Conservation (phyloP, 2,888 invertebrate genomes). For the Pimpla rufipes region DNA sequence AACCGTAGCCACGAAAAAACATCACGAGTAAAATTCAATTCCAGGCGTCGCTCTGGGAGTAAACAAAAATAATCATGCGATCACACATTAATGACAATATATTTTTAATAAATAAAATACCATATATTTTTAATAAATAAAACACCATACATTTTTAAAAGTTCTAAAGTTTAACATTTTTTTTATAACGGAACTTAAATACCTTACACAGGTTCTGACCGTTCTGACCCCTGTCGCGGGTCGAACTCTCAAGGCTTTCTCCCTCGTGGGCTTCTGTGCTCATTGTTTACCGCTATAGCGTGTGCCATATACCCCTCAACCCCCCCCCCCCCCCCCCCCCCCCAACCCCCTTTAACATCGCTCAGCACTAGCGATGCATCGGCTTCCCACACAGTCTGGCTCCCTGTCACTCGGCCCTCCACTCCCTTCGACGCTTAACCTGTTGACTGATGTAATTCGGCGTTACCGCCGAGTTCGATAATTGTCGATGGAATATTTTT, state of each 20-base stretch:
- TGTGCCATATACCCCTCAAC: slow-evolving; percentile 21
- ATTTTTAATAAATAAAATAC: too few species aligned
- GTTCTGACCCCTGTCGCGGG: too few species aligned
- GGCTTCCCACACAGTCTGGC: slow-evolving; percentile 28
- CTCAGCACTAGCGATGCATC: slow-evolving; percentile 33
- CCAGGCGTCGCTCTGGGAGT: too few species aligned
- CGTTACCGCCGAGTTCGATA: background rate
- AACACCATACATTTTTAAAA: too few species aligned
- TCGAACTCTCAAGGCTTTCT: slow-evolving; percentile 54
- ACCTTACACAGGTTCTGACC: too few species aligned
- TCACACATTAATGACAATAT: too few species aligned
- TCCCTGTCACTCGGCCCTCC: slow-evolving; percentile 2
- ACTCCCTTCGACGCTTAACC: slow-evolving; percentile 38
- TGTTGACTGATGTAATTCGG: slow-evolving; percentile 30
- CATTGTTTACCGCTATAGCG: slow-evolving; percentile 35
- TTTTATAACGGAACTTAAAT: too few species aligned
- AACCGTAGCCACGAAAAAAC: background rate
- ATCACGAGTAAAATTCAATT: too few species aligned
- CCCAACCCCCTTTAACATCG: background rate
- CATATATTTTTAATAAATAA: too few species aligned
- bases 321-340: background rate
- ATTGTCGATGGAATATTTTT: too few species aligned
- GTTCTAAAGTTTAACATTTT: background rate
- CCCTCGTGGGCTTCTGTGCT: slow-evolving; percentile 36
- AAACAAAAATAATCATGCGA: too few species aligned